Conservation (phyloP, 2,888 invertebrate genomes). For the Pseudeuparius sepicola region DNA sequence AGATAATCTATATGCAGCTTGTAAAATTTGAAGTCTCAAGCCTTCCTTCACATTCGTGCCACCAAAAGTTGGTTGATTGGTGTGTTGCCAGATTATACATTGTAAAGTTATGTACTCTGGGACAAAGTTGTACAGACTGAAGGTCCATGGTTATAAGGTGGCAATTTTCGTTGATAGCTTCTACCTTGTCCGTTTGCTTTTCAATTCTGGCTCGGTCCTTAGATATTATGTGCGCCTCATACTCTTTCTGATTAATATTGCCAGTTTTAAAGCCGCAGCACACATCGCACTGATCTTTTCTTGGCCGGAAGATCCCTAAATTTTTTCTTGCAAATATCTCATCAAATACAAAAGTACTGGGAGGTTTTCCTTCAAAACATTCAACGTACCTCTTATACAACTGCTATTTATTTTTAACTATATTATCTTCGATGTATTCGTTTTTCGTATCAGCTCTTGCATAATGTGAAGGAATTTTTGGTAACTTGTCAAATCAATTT, state of each 20-base stretch:
- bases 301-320: slow-evolving; percentile 8
- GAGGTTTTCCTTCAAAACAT: slow-evolving; percentile 9
- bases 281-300: slow-evolving; percentile 11
- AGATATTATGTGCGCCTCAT: slow-evolving; percentile 5
- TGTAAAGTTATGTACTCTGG: slow-evolving; percentile 11
- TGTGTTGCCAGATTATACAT: slow-evolving; percentile 9
- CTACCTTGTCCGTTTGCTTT: slow-evolving; percentile 9
- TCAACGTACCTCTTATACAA: slow-evolving; percentile 10
- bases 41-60: slow-evolving; percentile 7
- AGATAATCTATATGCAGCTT: slow-evolving; percentile 11
- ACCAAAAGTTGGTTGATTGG: slow-evolving; percentile 10
- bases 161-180: slow-evolving; percentile 1
- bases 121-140: slow-evolving; percentile 9
- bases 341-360: slow-evolving; percentile 6
- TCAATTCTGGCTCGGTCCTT: slow-evolving; percentile 8
- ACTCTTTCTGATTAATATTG: slow-evolving; percentile 6
- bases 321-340: slow-evolving; percentile 8
- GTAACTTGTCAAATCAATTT: slow-evolving; percentile 11
- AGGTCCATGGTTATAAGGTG: slow-evolving; percentile 8
- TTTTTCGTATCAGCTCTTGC: slow-evolving; percentile 11
- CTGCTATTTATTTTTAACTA: slow-evolving; percentile 9
- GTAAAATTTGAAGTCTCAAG: slow-evolving; percentile 8
- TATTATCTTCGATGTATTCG: slow-evolving; percentile 11
- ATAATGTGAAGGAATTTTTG: slow-evolving; percentile 13
- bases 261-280: slow-evolving; percentile 7